phyloP scores from a whole-genome alignment of 2,888 invertebrate genomes.

The Erynnis tages region DNA sequence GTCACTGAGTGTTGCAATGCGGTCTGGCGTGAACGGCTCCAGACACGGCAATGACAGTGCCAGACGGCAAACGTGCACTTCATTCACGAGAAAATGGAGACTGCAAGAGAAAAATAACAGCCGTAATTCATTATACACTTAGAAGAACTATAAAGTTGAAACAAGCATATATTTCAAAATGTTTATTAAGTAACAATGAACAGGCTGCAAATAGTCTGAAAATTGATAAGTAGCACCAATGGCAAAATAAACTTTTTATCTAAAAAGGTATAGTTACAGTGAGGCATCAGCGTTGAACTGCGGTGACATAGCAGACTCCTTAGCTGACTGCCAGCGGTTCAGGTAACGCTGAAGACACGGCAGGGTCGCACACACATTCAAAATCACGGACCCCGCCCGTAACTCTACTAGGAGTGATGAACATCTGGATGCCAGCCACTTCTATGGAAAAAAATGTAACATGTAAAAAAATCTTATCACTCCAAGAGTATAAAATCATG shows the following conservation, averaged over 20 bases:
- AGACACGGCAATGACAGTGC: slow-evolving; percentile 92
- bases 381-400: slow-evolving; percentile 89
- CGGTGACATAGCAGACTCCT: slow-evolving; percentile 85
- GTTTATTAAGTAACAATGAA: too few species aligned
- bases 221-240: too few species aligned
- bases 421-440: slow-evolving; percentile 89
- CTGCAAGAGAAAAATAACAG: slow-evolving; percentile 56
- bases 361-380: slow-evolving; percentile 90
- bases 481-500: too few species aligned
- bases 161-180: too few species aligned
- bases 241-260: too few species aligned
- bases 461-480: too few species aligned
- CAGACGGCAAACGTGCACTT: slow-evolving; percentile 90
- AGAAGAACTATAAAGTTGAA: too few species aligned
- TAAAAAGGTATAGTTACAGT: slow-evolving; percentile 53
- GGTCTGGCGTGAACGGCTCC: slow-evolving; percentile 92
- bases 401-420: slow-evolving; percentile 89
- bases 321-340: slow-evolving; percentile 79
- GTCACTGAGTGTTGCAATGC: slow-evolving; percentile 90
- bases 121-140: too few species aligned
- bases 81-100: slow-evolving; percentile 90
- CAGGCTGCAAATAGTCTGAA: too few species aligned
- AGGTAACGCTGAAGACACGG: slow-evolving; percentile 82
- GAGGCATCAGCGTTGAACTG: slow-evolving; percentile 88
- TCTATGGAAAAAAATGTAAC: slow-evolving; percentile 74